A percentile compares a stretch with the other conserved stretches of the same genome.
Evolutionary conservation across 2,888 invertebrate species (phyloP).

Genomic region (Heterodera filipjevi): DNA sequence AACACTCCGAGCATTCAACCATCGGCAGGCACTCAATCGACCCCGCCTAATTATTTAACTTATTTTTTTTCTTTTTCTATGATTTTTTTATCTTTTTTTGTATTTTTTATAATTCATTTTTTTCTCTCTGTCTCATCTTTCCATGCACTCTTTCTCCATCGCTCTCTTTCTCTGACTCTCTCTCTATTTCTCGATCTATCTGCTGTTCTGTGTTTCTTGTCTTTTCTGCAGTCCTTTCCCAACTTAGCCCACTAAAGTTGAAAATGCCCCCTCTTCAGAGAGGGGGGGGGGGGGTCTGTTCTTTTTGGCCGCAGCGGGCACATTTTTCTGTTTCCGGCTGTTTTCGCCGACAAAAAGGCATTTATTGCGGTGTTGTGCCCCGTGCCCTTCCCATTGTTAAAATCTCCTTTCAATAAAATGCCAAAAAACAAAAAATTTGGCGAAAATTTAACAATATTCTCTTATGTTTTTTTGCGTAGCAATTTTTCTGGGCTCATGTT

Average conservation of each 20-base stretch:
- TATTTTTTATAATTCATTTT: background rate
- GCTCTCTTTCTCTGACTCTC: background rate
- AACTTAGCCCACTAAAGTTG: background rate
- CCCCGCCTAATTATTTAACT: too few relatives aligned
- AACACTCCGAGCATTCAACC: too few relatives aligned
- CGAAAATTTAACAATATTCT: background rate
- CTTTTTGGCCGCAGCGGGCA: background rate
- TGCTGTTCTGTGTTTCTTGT: background rate
- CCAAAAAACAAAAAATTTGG: background rate
- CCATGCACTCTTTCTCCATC: background rate
- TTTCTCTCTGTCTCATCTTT: background rate
- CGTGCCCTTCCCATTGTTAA: background rate
- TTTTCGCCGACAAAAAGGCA: background rate
- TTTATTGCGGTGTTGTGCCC: background rate
- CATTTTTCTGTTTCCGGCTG: background rate
- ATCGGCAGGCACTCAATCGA: too few relatives aligned
- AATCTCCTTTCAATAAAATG: background rate
- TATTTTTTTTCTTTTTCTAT: conserved; percentile 4
- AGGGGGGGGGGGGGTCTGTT: too few relatives aligned
- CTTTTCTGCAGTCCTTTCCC: background rate
- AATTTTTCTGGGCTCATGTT: too few relatives aligned
- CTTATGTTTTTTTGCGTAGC: background rate
- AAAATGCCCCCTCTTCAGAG: background rate
- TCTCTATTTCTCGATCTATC: background rate
- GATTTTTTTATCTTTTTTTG: background rate